A percentile compares a stretch with the other conserved stretches of the same genome.
Conservation (phyloP, 2,797 vertebrate genomes). For the Peromyscus eremicus region DNA sequence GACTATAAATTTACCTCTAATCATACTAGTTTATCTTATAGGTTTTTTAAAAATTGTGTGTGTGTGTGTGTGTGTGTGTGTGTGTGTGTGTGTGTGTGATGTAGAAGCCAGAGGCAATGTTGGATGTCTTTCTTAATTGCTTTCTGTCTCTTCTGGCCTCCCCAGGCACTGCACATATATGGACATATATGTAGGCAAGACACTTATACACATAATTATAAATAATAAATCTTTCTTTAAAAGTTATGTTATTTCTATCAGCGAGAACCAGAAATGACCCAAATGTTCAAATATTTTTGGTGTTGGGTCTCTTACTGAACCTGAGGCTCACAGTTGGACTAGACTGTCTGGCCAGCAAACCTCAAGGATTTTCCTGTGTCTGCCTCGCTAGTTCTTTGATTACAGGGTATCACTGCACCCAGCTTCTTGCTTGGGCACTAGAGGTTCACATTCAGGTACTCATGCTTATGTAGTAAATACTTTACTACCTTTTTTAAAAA, state of each 20-base stretch:
- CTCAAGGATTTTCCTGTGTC: too few relatives aligned
- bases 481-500: too few relatives aligned
- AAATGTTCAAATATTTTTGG: neutral
- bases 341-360: neutral
- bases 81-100: neutral
- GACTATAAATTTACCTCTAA: constrained; percentile 48
- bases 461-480: too few relatives aligned
- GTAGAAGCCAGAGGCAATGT: neutral
- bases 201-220: neutral
- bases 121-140: neutral
- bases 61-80: neutral
- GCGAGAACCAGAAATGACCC: neutral
- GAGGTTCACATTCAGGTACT: too few relatives aligned
- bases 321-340: neutral
- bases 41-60: neutral
- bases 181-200: neutral
- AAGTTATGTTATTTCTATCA: neutral
- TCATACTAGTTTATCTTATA: constrained; percentile 13
- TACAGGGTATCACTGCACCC: too few relatives aligned
- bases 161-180: neutral
- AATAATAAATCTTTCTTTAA: neutral
- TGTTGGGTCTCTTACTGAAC: neutral
- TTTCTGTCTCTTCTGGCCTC: neutral
- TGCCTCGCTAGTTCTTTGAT: too few relatives aligned
- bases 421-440: too few relatives aligned